Percentiles rank a stretch among this genome's conserved stretches.
These are phyloP conservation scores for Charaxes varanes DNA, from an alignment of 1,140 invertebrate species.

Conservation along the genomic window DNA sequence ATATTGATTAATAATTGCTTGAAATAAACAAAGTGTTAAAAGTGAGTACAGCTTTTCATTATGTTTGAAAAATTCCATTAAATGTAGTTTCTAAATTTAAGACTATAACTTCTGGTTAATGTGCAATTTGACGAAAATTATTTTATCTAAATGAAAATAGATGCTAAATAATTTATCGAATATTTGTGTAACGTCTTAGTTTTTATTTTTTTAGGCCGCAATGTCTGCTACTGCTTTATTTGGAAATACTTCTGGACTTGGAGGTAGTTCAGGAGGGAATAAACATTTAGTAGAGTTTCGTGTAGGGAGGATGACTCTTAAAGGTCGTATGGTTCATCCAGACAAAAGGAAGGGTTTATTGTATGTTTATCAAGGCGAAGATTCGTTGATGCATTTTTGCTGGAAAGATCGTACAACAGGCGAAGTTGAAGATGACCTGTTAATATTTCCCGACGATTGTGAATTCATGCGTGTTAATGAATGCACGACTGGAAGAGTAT, in stretches of 20 bases:
- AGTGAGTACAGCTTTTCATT: too few relatives aligned
- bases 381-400: constrained; percentile 97
- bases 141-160: too few relatives aligned
- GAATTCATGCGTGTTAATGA: constrained; percentile 96
- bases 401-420: constrained; percentile 94
- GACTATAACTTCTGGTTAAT: too few relatives aligned
- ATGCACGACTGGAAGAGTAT: constrained; percentile 97
- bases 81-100: too few relatives aligned
- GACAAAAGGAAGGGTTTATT: constrained; percentile 96
- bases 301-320: constrained; percentile 97
- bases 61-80: too few relatives aligned
- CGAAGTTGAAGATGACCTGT: constrained; percentile 87
- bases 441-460: constrained; percentile 99
- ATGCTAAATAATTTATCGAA: too few relatives aligned
- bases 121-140: too few relatives aligned
- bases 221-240: constrained; percentile 83
- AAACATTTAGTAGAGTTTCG: constrained; percentile 97
- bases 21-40: too few relatives aligned
- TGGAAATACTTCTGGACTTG: constrained; percentile 81
- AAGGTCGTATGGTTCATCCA: constrained; percentile 93
- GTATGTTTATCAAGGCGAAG: constrained; percentile 96
- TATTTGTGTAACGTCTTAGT: too few relatives aligned
- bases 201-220: constrained; percentile 15
- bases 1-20: too few relatives aligned
- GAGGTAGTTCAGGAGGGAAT: constrained; percentile 86